Evolutionary conservation across 2,888 invertebrate species (phyloP), one percentile per base, ranked within the genome.

Genomic region (Drosophila austrosaltans): DNA sequence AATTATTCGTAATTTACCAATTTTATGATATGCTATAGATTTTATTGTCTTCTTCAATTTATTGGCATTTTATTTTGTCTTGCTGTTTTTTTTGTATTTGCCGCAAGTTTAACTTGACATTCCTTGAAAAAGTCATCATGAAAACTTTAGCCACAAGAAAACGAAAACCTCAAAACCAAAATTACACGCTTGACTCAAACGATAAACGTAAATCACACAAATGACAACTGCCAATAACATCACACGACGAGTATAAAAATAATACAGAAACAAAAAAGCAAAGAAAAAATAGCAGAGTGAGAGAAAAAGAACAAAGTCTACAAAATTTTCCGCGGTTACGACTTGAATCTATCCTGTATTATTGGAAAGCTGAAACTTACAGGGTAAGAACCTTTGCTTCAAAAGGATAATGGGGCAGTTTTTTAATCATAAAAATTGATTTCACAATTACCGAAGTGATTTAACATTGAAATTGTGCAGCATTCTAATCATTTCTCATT

Each of bases 131-230:
- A 48, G 22, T 48, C 48, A 48, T 48, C 48, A 25, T 12, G 25
- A 25, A 48, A 48, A 48, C 48, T 48, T 48, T 48, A 48, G 48
- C 48, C 22, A 48, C 48, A 48, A 48, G 48, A 48, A 48, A 48
- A 7, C 36, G 36, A 12, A 54, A 36, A 22, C 20, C 57, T 32
- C 57, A 57, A 39, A 32, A 57, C 57, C 57, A 78, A 81, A 81
- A 81, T 81, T 84, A 84, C 82, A 76, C 69, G 72, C 72, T 86
- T 75, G 70, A 61, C 57, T 72, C 64, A 59, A 56, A 53, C 82
- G 86, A 79, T 85, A 85, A 87, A 88, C 82, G 88, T 82, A 88
- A 88, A 83, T 83, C 76, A 75, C 88, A 85, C 71, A 75, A 87
- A 79, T 82, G 85, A 85, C 82, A 87, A 84, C 87, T 75, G 79